Base-by-base conservation (phyloP, 1,140 invertebrate species). In the Penaeus vannamei region DNA sequence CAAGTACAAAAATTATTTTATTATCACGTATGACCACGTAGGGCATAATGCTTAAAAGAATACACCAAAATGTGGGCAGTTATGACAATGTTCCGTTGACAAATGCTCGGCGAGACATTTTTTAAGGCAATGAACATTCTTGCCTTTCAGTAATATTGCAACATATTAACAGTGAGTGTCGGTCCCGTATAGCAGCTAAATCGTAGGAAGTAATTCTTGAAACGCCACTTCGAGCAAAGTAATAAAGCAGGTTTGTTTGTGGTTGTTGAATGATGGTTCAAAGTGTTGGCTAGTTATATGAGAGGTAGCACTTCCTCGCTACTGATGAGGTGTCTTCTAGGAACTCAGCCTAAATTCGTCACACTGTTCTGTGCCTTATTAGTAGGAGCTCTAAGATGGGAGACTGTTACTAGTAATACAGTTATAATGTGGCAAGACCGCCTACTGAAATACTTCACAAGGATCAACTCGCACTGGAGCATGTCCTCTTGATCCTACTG, bases 1-100 rank as follows among this genome's bases (percentile, higher is more conserved):
- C 26, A 81, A 42, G 72, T 89, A 89, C 60, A 89, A 89, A 89
- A 89, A 89, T 89, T 89, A 89, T 84, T 89, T 89, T 84, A 89
- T 89, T 89, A 89, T 89, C 87, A 89, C 87, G 87, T 89, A 89
- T 89, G 87, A 89, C 83, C 87, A 89, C 62, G 83, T 84, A 64
- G 87, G 87, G 59, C 87, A 84, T 89, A 79, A 89, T 89, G 81
- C 87, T 89, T 89, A 84, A 89, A 89, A 89, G 82, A 89, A 89
- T 84, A 89, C 87, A 89, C 66, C 81, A 89, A 89, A 89, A 84
- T 80, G 83, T 89, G 83, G 87, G 87, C 87, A 89, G 87, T 89
- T 79, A 77, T 89, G 83, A 89, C 79, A 87, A 85, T 85, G 86
- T 87, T 87, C 79, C 61, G 82, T 80, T 89, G 87, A 89, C 87